Percentiles rank a stretch among this genome's conserved stretches.
phyloP scores from a whole-genome alignment of 2,797 vertebrate genomes.

The Parotocinclus haroldoi region DNA sequence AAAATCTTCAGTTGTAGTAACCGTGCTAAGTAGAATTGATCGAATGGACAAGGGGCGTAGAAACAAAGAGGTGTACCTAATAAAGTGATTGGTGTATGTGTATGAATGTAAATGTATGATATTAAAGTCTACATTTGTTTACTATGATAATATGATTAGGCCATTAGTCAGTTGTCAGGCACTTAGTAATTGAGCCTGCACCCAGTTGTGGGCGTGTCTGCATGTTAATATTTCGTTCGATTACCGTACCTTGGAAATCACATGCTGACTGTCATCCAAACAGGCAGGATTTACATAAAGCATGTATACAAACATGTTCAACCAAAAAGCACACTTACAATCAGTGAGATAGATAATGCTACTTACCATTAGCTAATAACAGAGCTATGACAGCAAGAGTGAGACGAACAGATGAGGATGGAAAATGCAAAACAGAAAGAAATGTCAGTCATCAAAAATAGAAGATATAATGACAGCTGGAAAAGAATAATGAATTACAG shows the following conservation, averaged over 20 bases:
- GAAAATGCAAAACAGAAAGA: slow-evolving; percentile 3
- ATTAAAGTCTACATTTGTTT: too few relatives aligned
- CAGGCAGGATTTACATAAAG: slow-evolving; percentile 5
- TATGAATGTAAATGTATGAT: too few relatives aligned
- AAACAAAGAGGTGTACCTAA: too few relatives aligned
- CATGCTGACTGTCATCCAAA: neutral
- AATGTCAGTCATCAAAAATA: slow-evolving; percentile 9
- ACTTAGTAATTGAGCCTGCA: neutral
- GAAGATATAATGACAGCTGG: neutral
- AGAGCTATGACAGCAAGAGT: slow-evolving; percentile 66
- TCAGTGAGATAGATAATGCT: neutral
- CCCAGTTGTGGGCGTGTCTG: too few relatives aligned
- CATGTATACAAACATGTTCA: slow-evolving; percentile 10
- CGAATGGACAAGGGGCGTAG: too few relatives aligned
- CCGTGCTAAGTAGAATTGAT: too few relatives aligned
- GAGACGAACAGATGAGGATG: neutral
- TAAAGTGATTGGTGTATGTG: too few relatives aligned
- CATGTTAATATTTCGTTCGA: too few relatives aligned
- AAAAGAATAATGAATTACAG: neutral
- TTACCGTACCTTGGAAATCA: too few relatives aligned
- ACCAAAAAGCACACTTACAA: neutral
- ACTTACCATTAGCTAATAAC: slow-evolving; percentile 89
- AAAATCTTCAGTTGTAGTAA: too few relatives aligned
- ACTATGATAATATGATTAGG: too few relatives aligned
- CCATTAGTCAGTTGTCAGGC: neutral